These are phyloP conservation scores for Sclerodermus sp. DNA, from an alignment of 2,888 invertebrate genomes.

Conservation along the genomic window DNA sequence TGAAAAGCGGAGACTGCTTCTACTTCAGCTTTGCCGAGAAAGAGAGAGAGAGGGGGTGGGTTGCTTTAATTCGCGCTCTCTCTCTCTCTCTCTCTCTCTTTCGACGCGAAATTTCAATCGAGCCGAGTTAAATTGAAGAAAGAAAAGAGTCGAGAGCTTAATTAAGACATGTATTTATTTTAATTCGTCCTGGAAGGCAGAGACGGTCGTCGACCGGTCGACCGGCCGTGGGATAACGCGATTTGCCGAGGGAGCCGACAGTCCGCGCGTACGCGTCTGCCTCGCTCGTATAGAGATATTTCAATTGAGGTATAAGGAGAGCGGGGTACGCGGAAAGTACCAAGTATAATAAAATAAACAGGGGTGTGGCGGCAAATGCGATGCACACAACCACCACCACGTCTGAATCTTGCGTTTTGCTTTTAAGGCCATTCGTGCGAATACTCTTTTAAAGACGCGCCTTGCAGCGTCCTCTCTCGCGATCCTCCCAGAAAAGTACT, in stretches of 20 bases:
- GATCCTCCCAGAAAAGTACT: conserved; percentile 23
- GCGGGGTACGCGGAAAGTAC: conserved; percentile 29
- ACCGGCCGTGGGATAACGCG: conserved; percentile 48
- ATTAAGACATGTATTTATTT: conserved; percentile 58
- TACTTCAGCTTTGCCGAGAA: too few species aligned
- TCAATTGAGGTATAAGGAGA: conserved; percentile 50
- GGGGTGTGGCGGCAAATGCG: conserved; percentile 13
- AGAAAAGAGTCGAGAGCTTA: too few species aligned
- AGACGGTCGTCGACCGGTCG: conserved; percentile 44
- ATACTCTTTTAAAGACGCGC: conserved; percentile 29
- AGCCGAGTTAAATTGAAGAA: too few species aligned
- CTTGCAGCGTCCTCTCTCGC: conserved; percentile 5
- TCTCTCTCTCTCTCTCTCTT: not conserved
- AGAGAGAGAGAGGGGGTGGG: too few species aligned
- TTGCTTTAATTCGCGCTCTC: not conserved
- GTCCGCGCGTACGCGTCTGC: conserved; percentile 37
- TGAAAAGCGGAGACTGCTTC: too few species aligned
- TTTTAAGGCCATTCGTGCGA: conserved; percentile 32
- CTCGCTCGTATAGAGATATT: conserved; percentile 39
- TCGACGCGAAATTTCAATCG: conserved; percentile 9
- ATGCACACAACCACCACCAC: conserved; percentile 12
- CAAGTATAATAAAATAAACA: conserved; percentile 39
- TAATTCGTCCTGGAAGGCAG: conserved; percentile 49
- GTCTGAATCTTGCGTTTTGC: conserved; percentile 36
- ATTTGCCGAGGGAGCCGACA: conserved; percentile 50